Evolutionary conservation across 1,140 invertebrate genomes (phyloP).

Genomic region (Cyrtorhinus lividipennis): DNA sequence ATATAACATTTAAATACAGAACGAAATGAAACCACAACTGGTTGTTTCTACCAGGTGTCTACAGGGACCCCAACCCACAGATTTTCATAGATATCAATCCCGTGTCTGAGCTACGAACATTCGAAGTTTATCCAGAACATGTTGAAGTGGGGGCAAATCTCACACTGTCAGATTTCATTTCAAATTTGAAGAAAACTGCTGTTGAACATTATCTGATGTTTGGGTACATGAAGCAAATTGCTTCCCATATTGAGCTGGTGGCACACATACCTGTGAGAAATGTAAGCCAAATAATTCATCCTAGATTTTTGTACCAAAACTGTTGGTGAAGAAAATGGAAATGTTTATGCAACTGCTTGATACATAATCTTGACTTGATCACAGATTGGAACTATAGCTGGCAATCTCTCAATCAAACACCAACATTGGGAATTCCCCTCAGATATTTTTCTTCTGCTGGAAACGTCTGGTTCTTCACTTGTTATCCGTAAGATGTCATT

Average conservation of each 20-base stretch:
- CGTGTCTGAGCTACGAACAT: constrained; percentile 42
- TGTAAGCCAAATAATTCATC: constrained; percentile 49
- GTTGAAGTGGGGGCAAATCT: constrained; percentile 47
- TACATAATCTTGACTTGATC: no score
- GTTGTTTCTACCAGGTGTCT: constrained; percentile 35
- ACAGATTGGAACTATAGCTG: constrained; percentile 54
- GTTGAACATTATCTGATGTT: constrained; percentile 31
- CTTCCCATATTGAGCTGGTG: constrained; percentile 49
- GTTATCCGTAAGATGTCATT: constrained; percentile 23
- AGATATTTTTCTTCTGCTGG: constrained; percentile 56
- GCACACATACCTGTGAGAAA: constrained; percentile 56
- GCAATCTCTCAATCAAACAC: constrained; percentile 65
- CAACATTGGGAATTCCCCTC: constrained; percentile 53
- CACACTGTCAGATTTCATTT: constrained; percentile 45
- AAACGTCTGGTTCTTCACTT: constrained; percentile 30
- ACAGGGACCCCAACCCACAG: constrained; percentile 69
- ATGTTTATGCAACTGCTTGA: no score
- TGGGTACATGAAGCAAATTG: constrained; percentile 31
- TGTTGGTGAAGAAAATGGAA: no score
- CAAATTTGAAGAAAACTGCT: constrained; percentile 38
- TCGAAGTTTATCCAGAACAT: constrained; percentile 33
- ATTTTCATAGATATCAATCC: constrained; percentile 56
- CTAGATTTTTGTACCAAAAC: no score
- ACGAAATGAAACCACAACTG: no score
- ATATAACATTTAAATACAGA: no score